These are phyloP conservation scores for Desmophyllum pertusum DNA, from an alignment of 92 coral and sea anemone species.

Conservation along the genomic window DNA sequence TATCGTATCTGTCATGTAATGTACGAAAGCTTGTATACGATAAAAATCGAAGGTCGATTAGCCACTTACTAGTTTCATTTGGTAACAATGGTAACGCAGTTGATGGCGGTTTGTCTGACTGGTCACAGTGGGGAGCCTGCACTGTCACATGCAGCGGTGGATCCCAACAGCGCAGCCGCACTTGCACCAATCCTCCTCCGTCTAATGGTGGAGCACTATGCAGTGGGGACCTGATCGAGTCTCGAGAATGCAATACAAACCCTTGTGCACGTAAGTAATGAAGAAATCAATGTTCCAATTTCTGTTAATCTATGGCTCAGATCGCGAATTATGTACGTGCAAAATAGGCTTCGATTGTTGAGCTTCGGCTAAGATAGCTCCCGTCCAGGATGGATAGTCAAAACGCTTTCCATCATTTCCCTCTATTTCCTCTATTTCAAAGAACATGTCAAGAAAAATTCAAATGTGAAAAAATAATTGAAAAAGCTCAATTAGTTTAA, in stretches of 20 bases:
- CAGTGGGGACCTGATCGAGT: not conserved
- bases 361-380: not conserved
- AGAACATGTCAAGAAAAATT: too few relatives aligned
- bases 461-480: too few relatives aligned
- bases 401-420: too few relatives aligned
- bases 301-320: not conserved
- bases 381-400: too few relatives aligned
- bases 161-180: not conserved
- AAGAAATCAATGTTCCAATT: not conserved
- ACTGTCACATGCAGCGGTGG: conserved; percentile 7
- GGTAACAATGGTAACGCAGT: not conserved
- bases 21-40: too few relatives aligned
- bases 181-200: conserved; percentile 16
- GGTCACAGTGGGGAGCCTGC: not conserved
- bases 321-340: not conserved
- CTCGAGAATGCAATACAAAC: not conserved
- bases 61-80: not conserved
- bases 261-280: not conserved
- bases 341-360: not conserved
- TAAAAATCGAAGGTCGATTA: too few relatives aligned
- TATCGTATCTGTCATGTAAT: too few relatives aligned
- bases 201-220: not conserved
- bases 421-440: too few relatives aligned
- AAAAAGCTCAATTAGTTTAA: too few relatives aligned
- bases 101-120: not conserved